Evolutionary conservation across 2,113 vertebrate species (phyloP).

Genomic region (Myiozetetes cayanensis): DNA sequence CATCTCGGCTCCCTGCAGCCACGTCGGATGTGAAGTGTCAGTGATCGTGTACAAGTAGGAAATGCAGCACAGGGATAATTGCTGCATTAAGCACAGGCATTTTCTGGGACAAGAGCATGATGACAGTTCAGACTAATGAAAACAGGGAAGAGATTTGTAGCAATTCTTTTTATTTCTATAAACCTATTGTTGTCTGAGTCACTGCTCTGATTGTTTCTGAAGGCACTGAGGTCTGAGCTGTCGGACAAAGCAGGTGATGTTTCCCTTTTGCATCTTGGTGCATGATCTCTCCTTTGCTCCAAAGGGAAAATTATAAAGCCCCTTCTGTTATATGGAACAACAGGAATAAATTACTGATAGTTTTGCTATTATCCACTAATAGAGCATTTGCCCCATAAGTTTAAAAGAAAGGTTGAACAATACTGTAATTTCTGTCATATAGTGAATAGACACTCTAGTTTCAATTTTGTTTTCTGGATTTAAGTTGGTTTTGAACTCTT

Average conservation of each 20-base stretch:
- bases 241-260: background rate
- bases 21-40: background rate
- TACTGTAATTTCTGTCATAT: background rate
- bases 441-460: background rate
- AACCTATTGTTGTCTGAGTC: background rate
- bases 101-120: background rate
- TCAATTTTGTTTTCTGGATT: background rate
- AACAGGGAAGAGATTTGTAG: background rate
- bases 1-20: background rate
- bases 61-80: background rate
- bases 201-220: background rate
- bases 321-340: background rate
- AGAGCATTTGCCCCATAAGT: background rate
- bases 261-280: background rate
- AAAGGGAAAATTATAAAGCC: background rate
- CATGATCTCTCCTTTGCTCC: background rate
- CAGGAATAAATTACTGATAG: background rate
- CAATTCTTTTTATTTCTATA: background rate
- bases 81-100: background rate
- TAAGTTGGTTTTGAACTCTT: background rate
- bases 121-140: background rate
- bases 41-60: background rate
- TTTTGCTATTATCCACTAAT: background rate
- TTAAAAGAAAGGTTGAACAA: background rate
- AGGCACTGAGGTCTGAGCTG: background rate